phyloP scores from a whole-genome alignment of 1,140 invertebrate species.

The Aphelinus atriplicis region DNA sequence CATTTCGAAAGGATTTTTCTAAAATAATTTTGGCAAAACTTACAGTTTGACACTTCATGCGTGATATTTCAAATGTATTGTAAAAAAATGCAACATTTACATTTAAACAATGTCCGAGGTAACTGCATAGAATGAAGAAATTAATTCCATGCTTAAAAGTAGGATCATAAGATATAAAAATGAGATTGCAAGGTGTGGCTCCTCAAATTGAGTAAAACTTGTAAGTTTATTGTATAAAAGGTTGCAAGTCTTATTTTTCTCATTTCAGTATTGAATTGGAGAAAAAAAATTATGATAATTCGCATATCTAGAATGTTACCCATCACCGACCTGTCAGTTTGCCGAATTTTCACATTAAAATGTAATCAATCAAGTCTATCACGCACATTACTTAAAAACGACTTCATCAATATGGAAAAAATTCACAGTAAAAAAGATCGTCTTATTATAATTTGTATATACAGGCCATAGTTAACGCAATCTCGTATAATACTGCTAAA shows the following conservation, averaged over 20 bases:
- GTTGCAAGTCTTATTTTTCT: constrained; percentile 47
- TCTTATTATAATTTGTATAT: constrained; percentile 50
- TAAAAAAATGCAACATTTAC: no score
- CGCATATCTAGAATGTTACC: constrained; percentile 9
- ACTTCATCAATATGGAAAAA: constrained; percentile 48
- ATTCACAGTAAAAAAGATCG: constrained; percentile 54
- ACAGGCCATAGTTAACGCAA: constrained; percentile 50
- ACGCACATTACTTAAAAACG: constrained; percentile 26
- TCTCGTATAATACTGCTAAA: constrained; percentile 54
- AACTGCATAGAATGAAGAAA: not conserved
- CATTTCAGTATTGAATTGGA: constrained; percentile 44
- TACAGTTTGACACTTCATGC: no score
- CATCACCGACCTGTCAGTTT: constrained; percentile 21
- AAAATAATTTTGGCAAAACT: no score
- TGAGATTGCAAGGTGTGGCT: not conserved
- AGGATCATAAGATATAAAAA: not conserved
- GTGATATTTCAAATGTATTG: no score
- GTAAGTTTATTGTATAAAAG: constrained; percentile 30
- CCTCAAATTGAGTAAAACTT: constrained; percentile 36
- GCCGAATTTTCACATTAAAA: constrained; percentile 5
- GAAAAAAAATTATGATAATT: constrained; percentile 23
- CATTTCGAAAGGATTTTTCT: no score
- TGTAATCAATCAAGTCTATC: constrained; percentile 28
- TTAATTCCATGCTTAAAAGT: not conserved
- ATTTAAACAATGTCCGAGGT: no score